Base-by-base conservation (phyloP, 2,888 invertebrate genomes). In the Hydroisotoma schaefferi region DNA sequence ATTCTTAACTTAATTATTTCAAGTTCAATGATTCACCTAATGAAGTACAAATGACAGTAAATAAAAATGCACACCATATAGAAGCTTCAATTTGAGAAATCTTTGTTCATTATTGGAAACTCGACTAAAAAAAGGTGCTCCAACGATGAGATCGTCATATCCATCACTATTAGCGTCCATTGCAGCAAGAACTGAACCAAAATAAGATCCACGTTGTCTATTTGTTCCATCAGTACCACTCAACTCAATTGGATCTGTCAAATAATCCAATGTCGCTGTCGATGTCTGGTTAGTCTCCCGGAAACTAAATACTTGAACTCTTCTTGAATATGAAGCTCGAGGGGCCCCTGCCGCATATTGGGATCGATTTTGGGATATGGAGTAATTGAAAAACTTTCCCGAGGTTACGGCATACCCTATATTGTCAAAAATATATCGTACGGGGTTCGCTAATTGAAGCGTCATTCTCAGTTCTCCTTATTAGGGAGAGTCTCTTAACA, bases 301-400 rank as follows among this genome's bases (percentile, higher is more conserved):
- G 29, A 43, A 43, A 4, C 46, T 38, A 38, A 65, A 61, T 12
- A 65, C 55, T 1, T 59, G n/a, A 5, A 61, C 65, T 46, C 57
- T 49, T 25, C 65, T 61, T 10, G 10, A 8, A 10, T 38, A 27
- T 20, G 52, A 18, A 2, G 44, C 59, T 43, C 61, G 33, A 2
- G 65, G 65, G 23, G 65, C 53, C 4, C 65, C 81, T 0, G 80
- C 80, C 1, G 82, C 71, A 54, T 61, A 69, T 23, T 71, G 71
- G 15, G 61, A 59, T 43, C 48, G 59, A 23, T 52, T 79, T 52
- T 80, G 81, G 1, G 80, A 75, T 0, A 72, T 68, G 2, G 76
- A 74, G 1, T 66, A 69, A 2, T 25, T 22, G n/a, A 60, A 48
- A 61, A 71, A 73, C 2, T 61, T 61, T 2, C 74, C 74, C 2